These are phyloP conservation scores for Momotus momota DNA, from an alignment of 2,797 vertebrate genomes.

Conservation along the genomic window DNA sequence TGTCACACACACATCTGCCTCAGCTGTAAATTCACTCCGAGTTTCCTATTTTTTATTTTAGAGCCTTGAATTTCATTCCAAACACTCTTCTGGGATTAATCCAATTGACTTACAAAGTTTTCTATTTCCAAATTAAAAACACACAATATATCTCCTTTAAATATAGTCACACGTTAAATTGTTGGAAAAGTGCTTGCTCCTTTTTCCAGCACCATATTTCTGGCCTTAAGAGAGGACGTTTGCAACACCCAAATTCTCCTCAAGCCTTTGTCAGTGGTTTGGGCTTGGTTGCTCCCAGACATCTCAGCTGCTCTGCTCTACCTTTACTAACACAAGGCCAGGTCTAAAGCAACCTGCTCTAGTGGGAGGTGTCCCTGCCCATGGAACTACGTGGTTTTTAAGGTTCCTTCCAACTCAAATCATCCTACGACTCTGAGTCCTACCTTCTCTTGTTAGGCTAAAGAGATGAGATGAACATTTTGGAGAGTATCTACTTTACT, in stretches of 20 bases:
- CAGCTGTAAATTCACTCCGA: background rate
- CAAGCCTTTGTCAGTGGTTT: background rate
- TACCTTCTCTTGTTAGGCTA: background rate
- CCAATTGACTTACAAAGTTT: background rate
- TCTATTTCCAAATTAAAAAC: background rate
- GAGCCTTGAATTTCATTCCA: background rate
- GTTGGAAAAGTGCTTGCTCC: background rate
- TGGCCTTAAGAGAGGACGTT: background rate
- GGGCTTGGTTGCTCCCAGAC: background rate
- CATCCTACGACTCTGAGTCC: background rate
- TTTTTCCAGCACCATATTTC: background rate
- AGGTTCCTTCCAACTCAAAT: background rate
- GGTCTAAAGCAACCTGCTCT: background rate
- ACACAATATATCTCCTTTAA: background rate
- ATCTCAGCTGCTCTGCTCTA: background rate
- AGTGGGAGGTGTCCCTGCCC: background rate
- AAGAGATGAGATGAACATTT: background rate
- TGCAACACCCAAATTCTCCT: background rate
- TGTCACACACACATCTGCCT: background rate
- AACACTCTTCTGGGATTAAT: background rate
- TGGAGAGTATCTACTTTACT: background rate
- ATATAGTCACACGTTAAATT: rapidly evolving
- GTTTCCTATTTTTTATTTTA: background rate
- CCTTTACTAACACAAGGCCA: background rate
- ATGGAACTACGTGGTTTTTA: background rate